Percentiles rank a stretch among this genome's conserved stretches.
These are phyloP conservation scores for Gracilinanus agilis DNA, from an alignment of 2,113 vertebrate species.

Conservation along the genomic window DNA sequence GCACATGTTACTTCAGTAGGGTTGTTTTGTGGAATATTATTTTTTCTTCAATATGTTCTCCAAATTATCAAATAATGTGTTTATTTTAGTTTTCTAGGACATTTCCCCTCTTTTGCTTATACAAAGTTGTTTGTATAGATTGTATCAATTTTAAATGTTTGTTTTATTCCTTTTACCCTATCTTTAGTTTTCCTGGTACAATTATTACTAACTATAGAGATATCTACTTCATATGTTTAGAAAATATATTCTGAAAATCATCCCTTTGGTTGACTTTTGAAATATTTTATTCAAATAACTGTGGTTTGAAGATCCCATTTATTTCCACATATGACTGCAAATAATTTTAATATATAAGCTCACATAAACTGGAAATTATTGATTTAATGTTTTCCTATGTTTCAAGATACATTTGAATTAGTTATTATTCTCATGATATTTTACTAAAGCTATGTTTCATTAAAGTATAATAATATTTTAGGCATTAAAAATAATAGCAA, in stretches of 20 bases:
- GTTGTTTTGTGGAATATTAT: not conserved
- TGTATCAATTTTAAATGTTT: conserved; percentile 53
- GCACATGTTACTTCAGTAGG: conserved; percentile 41
- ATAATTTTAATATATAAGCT: not conserved
- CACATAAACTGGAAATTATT: not conserved
- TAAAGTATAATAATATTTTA: conserved; percentile 13
- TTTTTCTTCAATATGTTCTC: conserved; percentile 53
- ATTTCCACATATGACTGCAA: conserved; percentile 28
- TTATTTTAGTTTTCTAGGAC: conserved; percentile 58
- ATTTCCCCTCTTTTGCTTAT: conserved; percentile 58
- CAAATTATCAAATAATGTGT: conserved; percentile 66
- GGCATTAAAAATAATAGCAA: not conserved
- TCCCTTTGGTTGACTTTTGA: conserved; percentile 35
- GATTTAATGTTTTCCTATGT: not conserved
- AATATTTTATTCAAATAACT: conserved; percentile 22
- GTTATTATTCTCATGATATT: not conserved
- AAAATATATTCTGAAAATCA: conserved; percentile 20
- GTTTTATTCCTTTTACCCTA: not conserved
- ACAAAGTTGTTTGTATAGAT: conserved; percentile 43
- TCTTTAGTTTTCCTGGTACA: conserved; percentile 56
- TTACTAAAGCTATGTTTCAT: not conserved
- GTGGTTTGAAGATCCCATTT: conserved; percentile 1
- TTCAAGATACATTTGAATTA: conserved; percentile 44
- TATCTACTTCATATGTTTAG: conserved; percentile 42
- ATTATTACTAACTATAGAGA: conserved; percentile 62